phyloP scores from a whole-genome alignment of 2,888 invertebrate species.

The Caenorhabditis imperialis region DNA sequence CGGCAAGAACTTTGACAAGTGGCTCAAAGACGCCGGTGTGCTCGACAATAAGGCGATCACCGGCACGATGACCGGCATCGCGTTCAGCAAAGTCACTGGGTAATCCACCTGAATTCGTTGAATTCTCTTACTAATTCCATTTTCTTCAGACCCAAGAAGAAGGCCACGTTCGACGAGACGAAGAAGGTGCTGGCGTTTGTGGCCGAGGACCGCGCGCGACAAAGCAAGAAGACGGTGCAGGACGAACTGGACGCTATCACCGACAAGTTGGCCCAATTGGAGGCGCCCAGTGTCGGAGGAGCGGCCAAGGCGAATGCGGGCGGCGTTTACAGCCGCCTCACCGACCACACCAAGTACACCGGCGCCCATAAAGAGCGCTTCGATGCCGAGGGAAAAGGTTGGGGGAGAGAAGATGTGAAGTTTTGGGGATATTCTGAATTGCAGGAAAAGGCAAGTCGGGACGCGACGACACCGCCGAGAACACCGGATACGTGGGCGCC shows the following conservation, averaged over 20 bases:
- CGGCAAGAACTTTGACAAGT: constrained; percentile 78
- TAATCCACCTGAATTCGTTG: constrained; percentile 27
- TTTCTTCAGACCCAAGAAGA: constrained; percentile 75
- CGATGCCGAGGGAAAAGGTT: constrained; percentile 76
- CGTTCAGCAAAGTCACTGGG: constrained; percentile 78
- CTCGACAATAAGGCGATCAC: constrained; percentile 73
- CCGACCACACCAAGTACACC: constrained; percentile 77
- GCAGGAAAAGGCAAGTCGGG: constrained; percentile 77
- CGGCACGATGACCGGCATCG: constrained; percentile 77
- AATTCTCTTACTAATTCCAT: not conserved
- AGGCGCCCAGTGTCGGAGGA: constrained; percentile 72
- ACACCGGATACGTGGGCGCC: constrained; percentile 78
- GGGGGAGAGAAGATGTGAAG: not conserved
- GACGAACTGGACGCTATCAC: constrained; percentile 77
- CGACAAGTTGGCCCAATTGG: constrained; percentile 72
- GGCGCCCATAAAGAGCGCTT: constrained; percentile 78
- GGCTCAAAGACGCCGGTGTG: constrained; percentile 77
- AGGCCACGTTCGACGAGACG: constrained; percentile 77
- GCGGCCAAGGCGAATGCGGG: constrained; percentile 73
- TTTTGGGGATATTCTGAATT: not conserved
- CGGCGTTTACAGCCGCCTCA: constrained; percentile 77
- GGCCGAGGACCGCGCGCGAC: constrained; percentile 73
- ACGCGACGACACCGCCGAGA: constrained; percentile 69
- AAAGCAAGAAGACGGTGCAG: constrained; percentile 74
- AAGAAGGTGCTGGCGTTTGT: constrained; percentile 73